Evolutionary conservation across 2,797 vertebrate genomes (phyloP).

Genomic region (Anguilla marmorata): DNA sequence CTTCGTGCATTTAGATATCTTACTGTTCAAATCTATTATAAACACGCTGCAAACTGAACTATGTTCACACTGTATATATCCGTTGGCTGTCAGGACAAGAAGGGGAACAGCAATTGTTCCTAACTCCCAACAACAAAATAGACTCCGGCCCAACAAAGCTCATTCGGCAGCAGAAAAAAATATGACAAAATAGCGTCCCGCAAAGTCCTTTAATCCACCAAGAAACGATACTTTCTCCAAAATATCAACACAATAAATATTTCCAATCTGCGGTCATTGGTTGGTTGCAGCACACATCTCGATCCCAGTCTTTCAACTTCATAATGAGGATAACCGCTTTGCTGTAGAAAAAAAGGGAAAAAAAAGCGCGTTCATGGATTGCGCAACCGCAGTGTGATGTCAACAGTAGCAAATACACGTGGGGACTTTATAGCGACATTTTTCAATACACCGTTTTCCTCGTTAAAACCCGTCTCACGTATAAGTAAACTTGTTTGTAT

Average conservation of each 20-base stretch:
- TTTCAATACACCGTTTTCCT: background rate
- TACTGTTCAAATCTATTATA: background rate
- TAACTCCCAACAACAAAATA: constrained; percentile 51
- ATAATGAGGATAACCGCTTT: constrained; percentile 70
- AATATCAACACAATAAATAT: background rate
- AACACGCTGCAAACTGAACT: constrained; percentile 4
- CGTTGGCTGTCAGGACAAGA: constrained; percentile 33
- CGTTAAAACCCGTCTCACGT: background rate
- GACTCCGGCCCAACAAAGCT: constrained; percentile 51
- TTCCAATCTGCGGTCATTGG: background rate
- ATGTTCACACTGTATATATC: background rate
- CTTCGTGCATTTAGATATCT: background rate
- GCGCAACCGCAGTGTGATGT: constrained; percentile 51
- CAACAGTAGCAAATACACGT: background rate
- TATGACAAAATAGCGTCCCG: constrained; percentile 27
- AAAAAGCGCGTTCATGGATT: constrained; percentile 49
- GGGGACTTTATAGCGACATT: background rate
- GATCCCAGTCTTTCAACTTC: constrained; percentile 46
- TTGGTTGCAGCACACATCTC: constrained; percentile 39
- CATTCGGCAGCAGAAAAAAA: constrained; percentile 23
- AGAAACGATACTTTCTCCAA: constrained; percentile 19
- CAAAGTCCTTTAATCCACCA: constrained; percentile 39
- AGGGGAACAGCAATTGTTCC: constrained; percentile 53
- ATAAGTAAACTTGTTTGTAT: background rate
- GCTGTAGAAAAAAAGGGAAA: constrained; percentile 36